Evolutionary conservation across 2,888 invertebrate genomes (phyloP).

Genomic region (Artemia sp.): DNA sequence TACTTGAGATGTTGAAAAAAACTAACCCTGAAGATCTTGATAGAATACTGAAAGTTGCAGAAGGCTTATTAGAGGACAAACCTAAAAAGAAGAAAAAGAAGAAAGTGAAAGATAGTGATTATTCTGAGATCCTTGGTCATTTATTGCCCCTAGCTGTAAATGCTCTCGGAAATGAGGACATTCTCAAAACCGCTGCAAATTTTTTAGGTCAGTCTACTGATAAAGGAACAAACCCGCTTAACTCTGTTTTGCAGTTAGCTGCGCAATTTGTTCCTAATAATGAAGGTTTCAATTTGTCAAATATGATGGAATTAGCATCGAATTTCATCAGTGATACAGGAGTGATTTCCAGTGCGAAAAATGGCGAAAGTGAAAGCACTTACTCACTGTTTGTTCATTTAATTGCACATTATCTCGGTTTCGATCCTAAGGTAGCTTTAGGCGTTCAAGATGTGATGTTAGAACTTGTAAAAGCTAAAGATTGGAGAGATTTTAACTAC

Average conservation of each 20-base stretch:
- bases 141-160: neutral
- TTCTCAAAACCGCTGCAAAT: neutral
- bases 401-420: neutral
- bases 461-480: neutral
- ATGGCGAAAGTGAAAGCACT: neutral
- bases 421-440: neutral
- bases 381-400: neutral
- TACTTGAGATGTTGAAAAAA: slow-evolving; percentile 1
- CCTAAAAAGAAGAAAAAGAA: slow-evolving; percentile 12
- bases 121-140: neutral
- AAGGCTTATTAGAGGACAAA: neutral
- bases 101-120: neutral
- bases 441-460: neutral
- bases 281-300: neutral
- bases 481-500: slow-evolving; percentile 4
- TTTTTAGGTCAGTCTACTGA: slow-evolving; percentile 3
- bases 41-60: neutral
- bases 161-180: slow-evolving; percentile 6
- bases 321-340: neutral
- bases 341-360: neutral
- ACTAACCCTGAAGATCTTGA: slow-evolving; percentile 8
- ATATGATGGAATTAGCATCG: neutral
- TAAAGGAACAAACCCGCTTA: neutral
- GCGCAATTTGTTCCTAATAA: neutral
- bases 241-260: neutral